Conservation (phyloP, 1,140 invertebrate species). For the Dendrolimus kikuchii region DNA sequence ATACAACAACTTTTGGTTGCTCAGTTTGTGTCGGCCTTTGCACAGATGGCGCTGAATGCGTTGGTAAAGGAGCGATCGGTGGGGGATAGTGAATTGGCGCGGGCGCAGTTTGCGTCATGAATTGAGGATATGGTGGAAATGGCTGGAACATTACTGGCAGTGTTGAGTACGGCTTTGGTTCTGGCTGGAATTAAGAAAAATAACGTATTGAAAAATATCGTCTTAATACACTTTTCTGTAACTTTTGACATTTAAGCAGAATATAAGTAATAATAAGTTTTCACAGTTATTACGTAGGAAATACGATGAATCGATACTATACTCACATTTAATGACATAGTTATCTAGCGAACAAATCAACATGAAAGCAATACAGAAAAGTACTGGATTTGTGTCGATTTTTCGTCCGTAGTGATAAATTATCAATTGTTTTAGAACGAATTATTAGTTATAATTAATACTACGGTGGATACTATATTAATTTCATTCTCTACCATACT, state of each 20-base stretch:
- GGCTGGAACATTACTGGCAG: conserved; percentile 59
- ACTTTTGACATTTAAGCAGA: neutral
- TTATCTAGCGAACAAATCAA: no score
- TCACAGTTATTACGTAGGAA: conserved; percentile 1
- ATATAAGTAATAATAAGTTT: neutral
- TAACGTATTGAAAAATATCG: conserved; percentile 1
- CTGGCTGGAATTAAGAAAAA: conserved; percentile 31
- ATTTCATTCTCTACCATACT: no score
- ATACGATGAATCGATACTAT: neutral
- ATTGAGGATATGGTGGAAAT: conserved; percentile 52
- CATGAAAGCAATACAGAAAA: no score
- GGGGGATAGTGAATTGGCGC: conserved; percentile 56
- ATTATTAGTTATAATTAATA: no score
- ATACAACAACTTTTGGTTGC: conserved; percentile 52
- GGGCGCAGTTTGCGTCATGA: conserved; percentile 37
- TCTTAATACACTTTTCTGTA: no score
- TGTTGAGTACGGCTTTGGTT: conserved; percentile 52
- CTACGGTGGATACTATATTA: no score
- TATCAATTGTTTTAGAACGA: no score
- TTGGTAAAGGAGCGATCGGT: conserved; percentile 34
- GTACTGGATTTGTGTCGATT: no score
- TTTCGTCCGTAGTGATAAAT: no score
- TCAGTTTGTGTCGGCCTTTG: conserved; percentile 39
- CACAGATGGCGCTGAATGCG: conserved; percentile 24
- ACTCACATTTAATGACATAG: no score